Base-by-base conservation (phyloP, 2,797 vertebrate species). In the Melanotaenia trifasciata region DNA sequence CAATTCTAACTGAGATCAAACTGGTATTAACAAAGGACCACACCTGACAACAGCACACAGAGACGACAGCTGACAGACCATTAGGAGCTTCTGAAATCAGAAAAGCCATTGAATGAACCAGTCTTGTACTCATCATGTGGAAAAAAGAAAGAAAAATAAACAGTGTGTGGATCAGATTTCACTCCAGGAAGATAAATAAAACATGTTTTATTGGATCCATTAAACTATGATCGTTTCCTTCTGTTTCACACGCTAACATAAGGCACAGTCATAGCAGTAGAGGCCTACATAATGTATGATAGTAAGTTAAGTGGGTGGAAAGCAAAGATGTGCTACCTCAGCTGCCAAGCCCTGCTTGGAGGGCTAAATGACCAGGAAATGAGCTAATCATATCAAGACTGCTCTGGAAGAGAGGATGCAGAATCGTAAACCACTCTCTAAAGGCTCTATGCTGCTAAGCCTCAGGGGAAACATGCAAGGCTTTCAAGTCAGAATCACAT, bases 211-310 rank as follows among this genome's bases (percentile, higher is more conserved):
- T 73, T 33, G 50, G 35, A 51, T 11, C 24, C 30, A 56, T 73
- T 68, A 40, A 73, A 63, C 24, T 32, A 32, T 24, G 20, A 63
- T 12, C 24, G 35, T 62, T 56, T 65, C 50, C 32, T 43, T 38
- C 45, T 18, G 40, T 20, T 51, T 76, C 45, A 24, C 36, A 50
- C 57, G 50, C 69, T 62, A 51, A 67, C 63, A 66, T 12, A 32
- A 74, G 56, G 68, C 66, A 57, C 16, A 3, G 6, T 28, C 14
- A 60, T 68, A 51, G 70, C 59, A 40, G 72, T 82, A 69, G 43
- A 18, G 18, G 43, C 43, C 43, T 20, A 6, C 85, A 89, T 91
- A 86, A 91, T 92, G 75, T 22, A 89, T 87, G 90, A 90, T 84
- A 88, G 90, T 89, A 84, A 72, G 70, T 65, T 84, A 84, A 90